phyloP scores from a whole-genome alignment of 1,140 invertebrate species.

The Drosophila yakuba region DNA sequence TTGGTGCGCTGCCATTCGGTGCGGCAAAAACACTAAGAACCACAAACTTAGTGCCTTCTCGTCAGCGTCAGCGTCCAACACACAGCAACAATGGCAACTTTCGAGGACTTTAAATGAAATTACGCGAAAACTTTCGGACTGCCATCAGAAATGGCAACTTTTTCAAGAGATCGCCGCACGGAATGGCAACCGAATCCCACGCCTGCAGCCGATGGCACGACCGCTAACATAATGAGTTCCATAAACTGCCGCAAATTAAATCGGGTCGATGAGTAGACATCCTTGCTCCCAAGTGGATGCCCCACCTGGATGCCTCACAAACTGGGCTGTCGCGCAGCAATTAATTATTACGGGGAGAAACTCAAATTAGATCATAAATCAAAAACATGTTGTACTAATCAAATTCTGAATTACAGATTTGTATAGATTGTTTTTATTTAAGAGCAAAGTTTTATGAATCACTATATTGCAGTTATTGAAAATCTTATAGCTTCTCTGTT shows the following conservation, averaged over 20 bases:
- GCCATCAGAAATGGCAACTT: conserved; percentile 52
- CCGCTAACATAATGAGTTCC: conserved; percentile 72
- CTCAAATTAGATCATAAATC: background rate
- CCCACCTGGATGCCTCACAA: background rate
- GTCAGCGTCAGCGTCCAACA: background rate
- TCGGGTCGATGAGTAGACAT: conserved; percentile 46
- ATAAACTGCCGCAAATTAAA: conserved; percentile 82
- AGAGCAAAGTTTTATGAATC: no score
- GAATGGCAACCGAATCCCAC: conserved; percentile 12
- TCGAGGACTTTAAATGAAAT: conserved; percentile 82
- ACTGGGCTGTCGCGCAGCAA: no score
- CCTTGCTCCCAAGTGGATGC: conserved; percentile 15
- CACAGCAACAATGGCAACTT: conserved; percentile 73
- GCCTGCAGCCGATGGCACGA: conserved; percentile 56
- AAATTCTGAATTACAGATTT: no score
- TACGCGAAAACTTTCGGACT: conserved; percentile 75
- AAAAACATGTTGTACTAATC: background rate
- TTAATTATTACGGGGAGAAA: background rate
- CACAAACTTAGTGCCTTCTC: conserved; percentile 54
- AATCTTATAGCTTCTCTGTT: no score
- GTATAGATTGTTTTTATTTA: no score
- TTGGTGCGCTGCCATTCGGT: conserved; percentile 35
- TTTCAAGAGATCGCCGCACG: conserved; percentile 66
- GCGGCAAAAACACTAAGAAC: conserved; percentile 23
- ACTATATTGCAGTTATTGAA: no score